Conservation (phyloP, 2,888 invertebrate genomes). For the Brachylomia viminalis region DNA sequence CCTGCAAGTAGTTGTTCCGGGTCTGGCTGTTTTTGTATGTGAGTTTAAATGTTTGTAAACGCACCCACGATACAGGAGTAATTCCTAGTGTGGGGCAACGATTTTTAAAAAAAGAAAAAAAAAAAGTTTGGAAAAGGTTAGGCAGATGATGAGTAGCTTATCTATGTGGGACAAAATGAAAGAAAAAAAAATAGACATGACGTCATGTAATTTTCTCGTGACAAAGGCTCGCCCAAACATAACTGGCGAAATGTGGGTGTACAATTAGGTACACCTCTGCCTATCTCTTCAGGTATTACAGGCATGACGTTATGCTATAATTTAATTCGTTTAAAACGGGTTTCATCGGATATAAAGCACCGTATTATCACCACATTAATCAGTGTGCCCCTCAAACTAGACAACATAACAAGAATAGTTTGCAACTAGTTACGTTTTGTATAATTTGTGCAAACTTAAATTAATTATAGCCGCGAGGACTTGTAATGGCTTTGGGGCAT, state of each 20-base stretch:
- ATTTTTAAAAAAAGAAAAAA: too few species aligned
- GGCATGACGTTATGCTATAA: not conserved
- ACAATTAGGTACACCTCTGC: not conserved
- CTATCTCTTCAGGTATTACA: not conserved
- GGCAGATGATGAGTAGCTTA: too few species aligned
- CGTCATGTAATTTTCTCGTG: too few species aligned
- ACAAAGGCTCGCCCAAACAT: too few species aligned
- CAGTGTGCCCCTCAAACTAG: slow-evolving; percentile 48
- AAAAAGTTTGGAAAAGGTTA: too few species aligned
- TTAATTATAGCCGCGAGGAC: slow-evolving; percentile 77
- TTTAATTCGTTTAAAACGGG: not conserved
- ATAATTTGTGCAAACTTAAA: slow-evolving; percentile 75
- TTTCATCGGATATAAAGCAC: slow-evolving; percentile 27
- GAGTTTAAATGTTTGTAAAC: too few species aligned
- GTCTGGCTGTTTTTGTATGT: too few species aligned
- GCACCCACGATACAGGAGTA: too few species aligned
- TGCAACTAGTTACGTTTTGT: slow-evolving; percentile 69
- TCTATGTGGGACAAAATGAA: too few species aligned
- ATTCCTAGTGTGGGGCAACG: too few species aligned
- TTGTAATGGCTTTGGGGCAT: slow-evolving; percentile 75
- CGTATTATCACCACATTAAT: slow-evolving; percentile 56
- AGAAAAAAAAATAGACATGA: too few species aligned
- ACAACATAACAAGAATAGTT: slow-evolving; percentile 70
- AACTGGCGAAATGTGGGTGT: not conserved
- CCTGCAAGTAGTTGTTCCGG: too few species aligned